Evolutionary conservation across 2,888 invertebrate species (phyloP).

Genomic region (Phyllotreta striolata): DNA sequence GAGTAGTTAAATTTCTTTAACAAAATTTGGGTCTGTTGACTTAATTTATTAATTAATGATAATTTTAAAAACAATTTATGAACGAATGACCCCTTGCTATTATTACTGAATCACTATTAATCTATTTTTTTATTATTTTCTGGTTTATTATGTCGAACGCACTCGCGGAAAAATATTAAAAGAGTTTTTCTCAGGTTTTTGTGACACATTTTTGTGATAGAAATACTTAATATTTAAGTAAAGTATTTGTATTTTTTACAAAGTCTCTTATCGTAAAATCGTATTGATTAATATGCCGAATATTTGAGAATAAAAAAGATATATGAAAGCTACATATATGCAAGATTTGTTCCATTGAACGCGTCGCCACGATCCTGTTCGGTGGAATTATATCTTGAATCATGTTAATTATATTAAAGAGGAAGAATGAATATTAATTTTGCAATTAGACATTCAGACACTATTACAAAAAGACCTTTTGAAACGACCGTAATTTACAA

Average conservation of each 20-base stretch:
- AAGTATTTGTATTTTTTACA: conserved; percentile 57
- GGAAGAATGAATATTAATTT: conserved; percentile 8
- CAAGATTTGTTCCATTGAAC: conserved; percentile 8
- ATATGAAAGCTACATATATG: background rate
- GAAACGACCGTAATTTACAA: conserved; percentile 1
- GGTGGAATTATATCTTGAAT: conserved; percentile 1
- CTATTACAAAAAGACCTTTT: background rate
- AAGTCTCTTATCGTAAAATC: conserved; percentile 48
- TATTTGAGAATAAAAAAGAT: conserved; percentile 4
- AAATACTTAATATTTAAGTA: conserved; percentile 61
- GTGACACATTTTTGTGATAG: conserved; percentile 55
- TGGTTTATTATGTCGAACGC: conserved; percentile 32
- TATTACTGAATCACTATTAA: background rate
- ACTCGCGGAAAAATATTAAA: conserved; percentile 33
- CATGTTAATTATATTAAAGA: conserved; percentile 5
- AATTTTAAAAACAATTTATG: no score
- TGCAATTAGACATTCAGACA: background rate
- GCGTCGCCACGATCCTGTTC: background rate
- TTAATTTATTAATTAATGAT: no score
- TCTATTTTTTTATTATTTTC: conserved; percentile 38
- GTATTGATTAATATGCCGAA: conserved; percentile 40
- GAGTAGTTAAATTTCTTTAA: no score
- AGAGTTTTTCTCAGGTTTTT: conserved; percentile 47
- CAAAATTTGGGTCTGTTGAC: no score
- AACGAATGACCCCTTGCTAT: no score